A percentile compares a stretch with the other conserved stretches of the same genome.
These are phyloP conservation scores for Phodopus roborovskii DNA, from an alignment of 2,113 vertebrate species.

Conservation along the genomic window DNA sequence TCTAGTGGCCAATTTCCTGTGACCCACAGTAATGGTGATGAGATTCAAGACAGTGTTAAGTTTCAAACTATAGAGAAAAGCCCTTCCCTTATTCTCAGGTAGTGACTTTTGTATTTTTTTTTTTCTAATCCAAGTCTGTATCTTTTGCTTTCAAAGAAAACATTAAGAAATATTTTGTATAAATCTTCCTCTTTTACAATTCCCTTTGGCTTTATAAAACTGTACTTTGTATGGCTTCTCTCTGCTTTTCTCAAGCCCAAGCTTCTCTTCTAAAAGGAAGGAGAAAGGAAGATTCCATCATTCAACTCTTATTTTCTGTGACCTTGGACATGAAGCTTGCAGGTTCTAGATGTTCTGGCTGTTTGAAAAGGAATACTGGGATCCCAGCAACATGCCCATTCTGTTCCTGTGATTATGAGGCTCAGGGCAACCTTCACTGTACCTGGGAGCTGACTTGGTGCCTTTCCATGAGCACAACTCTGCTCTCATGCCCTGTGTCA, in stretches of 20 bases:
- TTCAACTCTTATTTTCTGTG: not conserved
- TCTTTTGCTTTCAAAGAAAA: not conserved
- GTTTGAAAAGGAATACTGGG: not conserved
- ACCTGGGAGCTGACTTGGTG: not conserved
- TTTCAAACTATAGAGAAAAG: not conserved
- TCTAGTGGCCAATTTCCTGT: not conserved
- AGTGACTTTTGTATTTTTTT: not conserved
- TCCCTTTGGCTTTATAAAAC: not conserved
- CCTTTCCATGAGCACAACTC: not conserved
- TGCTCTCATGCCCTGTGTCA: not conserved
- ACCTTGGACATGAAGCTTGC: not conserved
- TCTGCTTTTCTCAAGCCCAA: not conserved
- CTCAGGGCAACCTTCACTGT: accelerated
- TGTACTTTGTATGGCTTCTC: not conserved
- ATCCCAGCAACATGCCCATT: not conserved
- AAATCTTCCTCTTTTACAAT: not conserved
- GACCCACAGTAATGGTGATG: not conserved
- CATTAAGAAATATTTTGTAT: not conserved
- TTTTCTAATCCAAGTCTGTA: not conserved
- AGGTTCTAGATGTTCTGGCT: not conserved
- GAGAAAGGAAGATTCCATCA: not conserved
- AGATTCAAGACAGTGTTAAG: not conserved
- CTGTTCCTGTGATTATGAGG: accelerated
- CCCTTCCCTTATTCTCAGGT: not conserved
- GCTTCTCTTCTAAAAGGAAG: not conserved